A percentile compares a stretch with the other conserved stretches of the same genome.
These are phyloP conservation scores for Tolmerus cingulatus DNA, from an alignment of 2,888 invertebrate genomes.

Conservation along the genomic window DNA sequence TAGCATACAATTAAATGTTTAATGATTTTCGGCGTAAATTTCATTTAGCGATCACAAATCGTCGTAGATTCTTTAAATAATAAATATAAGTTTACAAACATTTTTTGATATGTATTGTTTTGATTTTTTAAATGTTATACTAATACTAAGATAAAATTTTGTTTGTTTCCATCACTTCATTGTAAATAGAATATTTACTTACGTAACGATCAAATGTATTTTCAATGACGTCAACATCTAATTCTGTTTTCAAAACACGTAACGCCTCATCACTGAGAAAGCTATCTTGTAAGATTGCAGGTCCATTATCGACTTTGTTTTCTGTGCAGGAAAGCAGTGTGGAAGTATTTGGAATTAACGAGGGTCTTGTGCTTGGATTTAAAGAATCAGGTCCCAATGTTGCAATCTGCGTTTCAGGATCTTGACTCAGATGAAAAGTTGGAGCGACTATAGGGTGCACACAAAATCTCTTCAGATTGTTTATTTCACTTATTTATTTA, in stretches of 20 bases:
- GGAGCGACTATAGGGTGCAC: constrained; percentile 45
- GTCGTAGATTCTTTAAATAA: too few species aligned
- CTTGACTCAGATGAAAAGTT: constrained; percentile 62
- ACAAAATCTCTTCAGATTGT: background rate
- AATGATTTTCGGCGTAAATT: too few species aligned
- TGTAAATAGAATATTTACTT: constrained; percentile 40
- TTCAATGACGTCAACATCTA: constrained; percentile 60
- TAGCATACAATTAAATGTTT: too few species aligned
- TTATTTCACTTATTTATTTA: background rate
- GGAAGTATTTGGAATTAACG: constrained; percentile 65
- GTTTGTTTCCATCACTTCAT: too few species aligned
- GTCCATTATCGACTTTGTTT: constrained; percentile 58
- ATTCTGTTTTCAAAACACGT: constrained; percentile 59
- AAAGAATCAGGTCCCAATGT: constrained; percentile 72
- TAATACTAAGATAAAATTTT: too few species aligned
- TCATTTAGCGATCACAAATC: too few species aligned
- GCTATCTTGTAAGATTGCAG: constrained; percentile 61
- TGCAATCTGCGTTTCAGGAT: constrained; percentile 77
- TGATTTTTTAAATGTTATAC: too few species aligned
- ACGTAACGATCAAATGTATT: constrained; percentile 62
- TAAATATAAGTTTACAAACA: too few species aligned
- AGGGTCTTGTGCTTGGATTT: constrained; percentile 73
- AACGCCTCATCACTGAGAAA: constrained; percentile 61
- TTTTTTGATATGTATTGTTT: too few species aligned
- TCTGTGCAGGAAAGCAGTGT: constrained; percentile 53